Percentiles rank a stretch among this genome's conserved stretches.
Conservation (phyloP, 1,140 invertebrate species). For the Drosophila fuyamai region DNA sequence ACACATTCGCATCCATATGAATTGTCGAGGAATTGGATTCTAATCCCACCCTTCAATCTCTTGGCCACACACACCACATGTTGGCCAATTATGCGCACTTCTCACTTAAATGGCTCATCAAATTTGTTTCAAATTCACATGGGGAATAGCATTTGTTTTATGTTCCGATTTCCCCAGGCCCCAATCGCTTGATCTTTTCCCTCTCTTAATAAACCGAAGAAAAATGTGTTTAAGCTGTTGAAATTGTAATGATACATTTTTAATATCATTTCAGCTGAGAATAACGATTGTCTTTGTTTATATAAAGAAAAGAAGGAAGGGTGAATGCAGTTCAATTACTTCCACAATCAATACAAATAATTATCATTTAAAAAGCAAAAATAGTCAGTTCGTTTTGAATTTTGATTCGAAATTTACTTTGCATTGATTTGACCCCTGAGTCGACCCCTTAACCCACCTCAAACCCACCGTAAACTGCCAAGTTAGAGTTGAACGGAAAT, state of each 20-base stretch:
- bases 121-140: slow-evolving; percentile 34
- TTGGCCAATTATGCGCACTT: slow-evolving; percentile 70
- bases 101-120: slow-evolving; percentile 60
- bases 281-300: too few relatives aligned
- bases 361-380: too few relatives aligned
- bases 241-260: not conserved
- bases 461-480: not conserved
- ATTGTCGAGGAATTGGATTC: slow-evolving; percentile 17
- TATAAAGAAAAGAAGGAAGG: too few relatives aligned
- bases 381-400: not conserved
- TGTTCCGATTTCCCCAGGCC: slow-evolving; percentile 1
- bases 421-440: slow-evolving; percentile 21
- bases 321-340: not conserved
- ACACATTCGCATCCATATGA: slow-evolving; percentile 37
- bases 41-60: slow-evolving; percentile 25
- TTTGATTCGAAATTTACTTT: slow-evolving; percentile 26
- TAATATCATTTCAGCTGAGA: not conserved
- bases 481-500: slow-evolving; percentile 57
- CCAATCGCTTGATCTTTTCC: not conserved
- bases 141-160: slow-evolving; percentile 23
- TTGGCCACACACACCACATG: slow-evolving; percentile 53
- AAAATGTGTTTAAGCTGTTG: not conserved
- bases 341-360: too few relatives aligned
- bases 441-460: slow-evolving; percentile 22
- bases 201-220: not conserved